A percentile compares a stretch with the other conserved stretches of the same genome.
phyloP scores from a whole-genome alignment of 2,797 vertebrate species.

The Crocodylus rhombifer region DNA sequence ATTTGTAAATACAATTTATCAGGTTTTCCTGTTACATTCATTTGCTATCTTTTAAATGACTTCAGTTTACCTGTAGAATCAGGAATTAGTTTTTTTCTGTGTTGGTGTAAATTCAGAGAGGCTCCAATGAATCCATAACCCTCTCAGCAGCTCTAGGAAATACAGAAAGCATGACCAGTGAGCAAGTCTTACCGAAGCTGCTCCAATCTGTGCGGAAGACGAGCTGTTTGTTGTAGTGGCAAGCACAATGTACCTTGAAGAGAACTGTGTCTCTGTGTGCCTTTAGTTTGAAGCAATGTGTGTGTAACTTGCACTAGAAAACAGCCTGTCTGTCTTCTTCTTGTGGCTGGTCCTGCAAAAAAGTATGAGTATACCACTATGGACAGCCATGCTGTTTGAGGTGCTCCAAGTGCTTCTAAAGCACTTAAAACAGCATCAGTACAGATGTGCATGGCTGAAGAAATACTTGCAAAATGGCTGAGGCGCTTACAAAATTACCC shows the following conservation, averaged over 20 bases:
- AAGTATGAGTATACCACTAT: too few relatives aligned
- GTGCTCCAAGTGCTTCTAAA: too few relatives aligned
- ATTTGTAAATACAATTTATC: neutral
- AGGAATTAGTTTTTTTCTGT: neutral
- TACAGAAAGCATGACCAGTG: neutral
- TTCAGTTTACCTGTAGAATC: neutral
- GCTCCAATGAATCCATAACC: neutral
- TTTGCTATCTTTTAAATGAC: neutral
- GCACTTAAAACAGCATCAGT: too few relatives aligned
- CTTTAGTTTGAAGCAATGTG: neutral
- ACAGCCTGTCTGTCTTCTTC: neutral
- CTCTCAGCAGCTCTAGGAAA: neutral
- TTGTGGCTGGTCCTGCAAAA: neutral
- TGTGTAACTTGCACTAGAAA: neutral
- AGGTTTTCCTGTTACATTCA: neutral
- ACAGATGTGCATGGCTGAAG: too few relatives aligned
- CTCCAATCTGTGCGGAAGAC: neutral
- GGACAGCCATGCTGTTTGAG: too few relatives aligned
- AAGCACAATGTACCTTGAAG: neutral
- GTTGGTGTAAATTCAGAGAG: neutral
- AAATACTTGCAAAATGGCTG: too few relatives aligned
- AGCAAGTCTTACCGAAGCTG: neutral
- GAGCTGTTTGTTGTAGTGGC: neutral
- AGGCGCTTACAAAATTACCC: too few relatives aligned
- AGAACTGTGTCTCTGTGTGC: neutral